Evolutionary conservation across 2,113 vertebrate species (phyloP).

Genomic region (Eurypyga helias): DNA sequence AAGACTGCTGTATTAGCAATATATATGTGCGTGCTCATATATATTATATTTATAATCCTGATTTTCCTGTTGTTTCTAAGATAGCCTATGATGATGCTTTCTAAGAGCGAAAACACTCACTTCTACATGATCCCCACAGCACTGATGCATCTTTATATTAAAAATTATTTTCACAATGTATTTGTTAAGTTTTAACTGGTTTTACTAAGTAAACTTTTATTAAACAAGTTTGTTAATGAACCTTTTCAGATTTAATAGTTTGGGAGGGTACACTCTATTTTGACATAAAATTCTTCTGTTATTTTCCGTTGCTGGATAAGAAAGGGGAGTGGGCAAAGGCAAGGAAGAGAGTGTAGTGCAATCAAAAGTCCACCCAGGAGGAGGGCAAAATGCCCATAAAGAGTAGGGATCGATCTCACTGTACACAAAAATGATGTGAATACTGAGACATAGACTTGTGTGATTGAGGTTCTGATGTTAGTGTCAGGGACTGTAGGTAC

Average conservation of each 20-base stretch:
- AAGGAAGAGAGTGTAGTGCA: not conserved
- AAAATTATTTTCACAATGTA: rapidly evolving
- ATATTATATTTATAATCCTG: not conserved
- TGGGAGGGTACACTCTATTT: not conserved
- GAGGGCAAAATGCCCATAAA: not conserved
- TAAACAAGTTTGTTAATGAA: not conserved
- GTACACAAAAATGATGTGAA: not conserved
- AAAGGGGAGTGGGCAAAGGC: not conserved
- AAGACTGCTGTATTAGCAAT: not conserved
- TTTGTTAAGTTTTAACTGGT: not conserved
- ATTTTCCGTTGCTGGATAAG: not conserved
- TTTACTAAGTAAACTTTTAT: not conserved
- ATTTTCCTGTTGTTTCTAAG: not conserved
- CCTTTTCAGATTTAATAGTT: not conserved
- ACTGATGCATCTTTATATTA: rapidly evolving
- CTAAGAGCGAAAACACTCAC: not conserved
- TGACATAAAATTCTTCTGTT: not conserved
- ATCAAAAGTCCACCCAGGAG: not conserved
- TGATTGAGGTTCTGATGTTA: not conserved
- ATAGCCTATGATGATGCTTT: not conserved
- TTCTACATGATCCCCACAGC: not conserved
- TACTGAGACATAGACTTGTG: not conserved
- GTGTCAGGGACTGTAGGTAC: not conserved
- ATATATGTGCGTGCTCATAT: not conserved
- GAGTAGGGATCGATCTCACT: not conserved